Evolutionary conservation across 53 echinoderm and acorn worm genomes (phyloP).

Genomic region (Temnopleurus reevesii): DNA sequence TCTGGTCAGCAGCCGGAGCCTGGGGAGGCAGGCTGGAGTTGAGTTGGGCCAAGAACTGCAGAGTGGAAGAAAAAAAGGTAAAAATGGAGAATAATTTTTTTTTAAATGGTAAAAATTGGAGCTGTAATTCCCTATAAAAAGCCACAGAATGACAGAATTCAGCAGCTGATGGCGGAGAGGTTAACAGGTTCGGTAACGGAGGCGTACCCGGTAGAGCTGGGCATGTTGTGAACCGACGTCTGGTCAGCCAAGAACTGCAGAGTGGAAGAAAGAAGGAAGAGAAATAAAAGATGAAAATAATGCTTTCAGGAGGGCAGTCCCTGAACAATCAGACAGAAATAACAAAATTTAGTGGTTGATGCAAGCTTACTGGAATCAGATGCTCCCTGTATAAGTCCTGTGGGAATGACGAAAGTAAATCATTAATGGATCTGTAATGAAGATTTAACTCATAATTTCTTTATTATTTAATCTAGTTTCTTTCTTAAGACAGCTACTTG

Average conservation of each 20-base stretch:
- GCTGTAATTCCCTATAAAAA: too few species aligned
- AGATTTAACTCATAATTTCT: too few species aligned
- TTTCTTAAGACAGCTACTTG: too few species aligned
- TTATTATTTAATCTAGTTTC: too few species aligned
- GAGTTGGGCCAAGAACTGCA: constrained; percentile 18
- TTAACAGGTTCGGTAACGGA: constrained; percentile 42
- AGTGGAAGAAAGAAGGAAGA: not conserved
- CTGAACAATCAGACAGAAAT: too few species aligned
- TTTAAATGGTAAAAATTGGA: too few species aligned
- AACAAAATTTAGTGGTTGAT: too few species aligned
- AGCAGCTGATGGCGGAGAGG: constrained; percentile 59
- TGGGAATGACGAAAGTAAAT: too few species aligned
- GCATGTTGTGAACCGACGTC: constrained; percentile 13
- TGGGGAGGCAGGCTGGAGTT: constrained; percentile 28
- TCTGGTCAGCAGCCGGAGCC: not conserved
- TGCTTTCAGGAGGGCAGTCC: not conserved
- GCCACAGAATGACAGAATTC: not conserved
- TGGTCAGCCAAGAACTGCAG: constrained; percentile 19
- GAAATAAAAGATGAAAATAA: not conserved
- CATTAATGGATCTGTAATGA: too few species aligned
- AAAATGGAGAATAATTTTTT: not conserved
- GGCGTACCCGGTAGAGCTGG: constrained; percentile 23
- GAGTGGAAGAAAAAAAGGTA: not conserved
- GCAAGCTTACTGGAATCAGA: too few species aligned
- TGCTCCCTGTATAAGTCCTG: too few species aligned